Evolutionary conservation across 2,113 vertebrate genomes (phyloP).

Genomic region (Numida meleagris): DNA sequence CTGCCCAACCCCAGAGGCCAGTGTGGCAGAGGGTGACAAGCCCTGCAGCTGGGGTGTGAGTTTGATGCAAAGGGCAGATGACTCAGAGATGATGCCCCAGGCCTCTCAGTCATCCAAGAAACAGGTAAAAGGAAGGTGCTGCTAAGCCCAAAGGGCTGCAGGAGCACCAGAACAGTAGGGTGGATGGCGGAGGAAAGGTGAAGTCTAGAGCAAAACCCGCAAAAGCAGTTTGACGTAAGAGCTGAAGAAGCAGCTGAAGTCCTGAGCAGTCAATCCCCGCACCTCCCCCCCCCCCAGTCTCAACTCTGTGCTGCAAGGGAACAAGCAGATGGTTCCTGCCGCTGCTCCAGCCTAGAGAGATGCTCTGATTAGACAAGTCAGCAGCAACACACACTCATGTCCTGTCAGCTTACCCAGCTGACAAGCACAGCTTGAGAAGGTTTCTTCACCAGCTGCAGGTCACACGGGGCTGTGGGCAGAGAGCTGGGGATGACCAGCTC

Average conservation of each 20-base stretch:
- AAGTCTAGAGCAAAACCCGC: background rate
- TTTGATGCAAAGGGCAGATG: background rate
- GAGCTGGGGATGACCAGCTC: background rate
- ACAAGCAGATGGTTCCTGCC: background rate
- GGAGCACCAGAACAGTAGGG: background rate
- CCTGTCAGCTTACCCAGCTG: background rate
- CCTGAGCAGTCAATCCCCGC: background rate
- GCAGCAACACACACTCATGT: background rate
- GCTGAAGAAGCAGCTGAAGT: background rate
- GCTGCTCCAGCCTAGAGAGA: background rate
- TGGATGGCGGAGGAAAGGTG: background rate
- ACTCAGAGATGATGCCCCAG: background rate
- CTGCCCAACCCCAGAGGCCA: background rate
- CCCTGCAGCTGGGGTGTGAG: fast-evolving
- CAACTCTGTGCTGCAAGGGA: fast-evolving
- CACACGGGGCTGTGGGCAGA: fast-evolving
- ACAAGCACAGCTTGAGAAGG: fast-evolving
- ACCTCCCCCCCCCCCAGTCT: too few relatives aligned
- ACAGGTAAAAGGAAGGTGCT: background rate
- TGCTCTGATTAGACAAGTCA: background rate
- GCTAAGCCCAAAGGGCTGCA: background rate
- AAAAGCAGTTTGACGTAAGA: background rate
- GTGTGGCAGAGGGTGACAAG: background rate
- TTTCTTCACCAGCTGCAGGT: background rate
- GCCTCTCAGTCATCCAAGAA: background rate